phyloP scores from a whole-genome alignment of 2,888 invertebrate genomes.

The Cantharis rufa region DNA sequence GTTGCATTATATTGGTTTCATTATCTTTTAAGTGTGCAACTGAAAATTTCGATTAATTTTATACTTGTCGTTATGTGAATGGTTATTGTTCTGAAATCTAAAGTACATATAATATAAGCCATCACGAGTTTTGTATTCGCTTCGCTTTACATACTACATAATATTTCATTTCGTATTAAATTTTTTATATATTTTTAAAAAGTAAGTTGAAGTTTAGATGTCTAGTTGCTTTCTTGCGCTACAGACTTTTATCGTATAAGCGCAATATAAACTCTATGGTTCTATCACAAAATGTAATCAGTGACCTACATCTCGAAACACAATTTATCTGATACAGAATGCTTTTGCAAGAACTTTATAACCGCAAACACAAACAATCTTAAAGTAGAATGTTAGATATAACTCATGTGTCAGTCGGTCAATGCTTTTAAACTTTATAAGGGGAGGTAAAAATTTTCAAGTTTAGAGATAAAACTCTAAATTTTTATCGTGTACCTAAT shows the following conservation, averaged over 20 bases:
- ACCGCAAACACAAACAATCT: slow-evolving; percentile 27
- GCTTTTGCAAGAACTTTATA: slow-evolving; percentile 33
- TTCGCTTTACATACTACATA: slow-evolving; percentile 6
- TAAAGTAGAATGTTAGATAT: slow-evolving; percentile 27
- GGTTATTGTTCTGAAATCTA: slow-evolving; percentile 10
- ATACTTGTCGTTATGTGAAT: slow-evolving; percentile 17
- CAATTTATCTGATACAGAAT: slow-evolving; percentile 40
- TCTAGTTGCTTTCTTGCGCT: slow-evolving; percentile 1
- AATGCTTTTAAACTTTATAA: slow-evolving; percentile 29
- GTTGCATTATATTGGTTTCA: slow-evolving; percentile 31
- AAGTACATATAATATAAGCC: not conserved
- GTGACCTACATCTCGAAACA: slow-evolving; percentile 40
- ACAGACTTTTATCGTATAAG: slow-evolving; percentile 23
- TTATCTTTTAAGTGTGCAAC: slow-evolving; percentile 8
- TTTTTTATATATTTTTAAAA: slow-evolving; percentile 4
- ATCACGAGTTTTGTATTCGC: slow-evolving; percentile 11
- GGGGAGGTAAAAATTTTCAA: slow-evolving; percentile 27
- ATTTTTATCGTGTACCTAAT: slow-evolving; percentile 37
- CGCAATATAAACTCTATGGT: slow-evolving; percentile 22
- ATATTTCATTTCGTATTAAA: not conserved
- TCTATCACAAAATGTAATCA: slow-evolving; percentile 31
- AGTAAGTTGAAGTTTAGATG: slow-evolving; percentile 1
- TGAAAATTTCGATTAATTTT: slow-evolving; percentile 28
- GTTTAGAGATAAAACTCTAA: slow-evolving; percentile 36
- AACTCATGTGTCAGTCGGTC: slow-evolving; percentile 27